Evolutionary conservation across 2,113 vertebrate genomes (phyloP).

Genomic region (Athene cunicularia): DNA sequence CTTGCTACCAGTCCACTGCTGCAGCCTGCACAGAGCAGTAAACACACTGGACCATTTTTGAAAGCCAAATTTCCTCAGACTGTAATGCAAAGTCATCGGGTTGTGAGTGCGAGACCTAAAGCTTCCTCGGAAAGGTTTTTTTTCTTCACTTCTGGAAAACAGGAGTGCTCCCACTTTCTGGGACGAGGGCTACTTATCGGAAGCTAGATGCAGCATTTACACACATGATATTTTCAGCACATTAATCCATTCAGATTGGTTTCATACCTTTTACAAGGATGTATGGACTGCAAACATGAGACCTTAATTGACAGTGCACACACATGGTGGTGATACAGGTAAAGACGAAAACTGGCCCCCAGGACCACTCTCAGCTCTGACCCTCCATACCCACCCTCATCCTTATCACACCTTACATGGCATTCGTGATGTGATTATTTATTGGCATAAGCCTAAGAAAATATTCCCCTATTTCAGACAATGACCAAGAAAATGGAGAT

Average conservation of each 20-base stretch:
- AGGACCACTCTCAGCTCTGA: background rate
- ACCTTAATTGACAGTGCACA: background rate
- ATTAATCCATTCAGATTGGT: background rate
- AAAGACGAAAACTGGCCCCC: background rate
- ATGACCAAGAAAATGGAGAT: background rate
- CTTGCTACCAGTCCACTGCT: background rate
- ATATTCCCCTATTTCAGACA: background rate
- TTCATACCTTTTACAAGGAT: background rate
- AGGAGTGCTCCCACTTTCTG: background rate
- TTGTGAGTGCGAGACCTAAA: background rate
- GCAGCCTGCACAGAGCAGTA: background rate
- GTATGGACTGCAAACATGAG: background rate
- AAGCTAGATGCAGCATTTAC: no score
- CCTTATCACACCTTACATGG: rapidly evolving
- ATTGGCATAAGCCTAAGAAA: background rate
- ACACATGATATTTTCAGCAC: background rate
- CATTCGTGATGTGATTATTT: background rate
- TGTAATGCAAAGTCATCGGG: background rate
- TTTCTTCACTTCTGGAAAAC: background rate
- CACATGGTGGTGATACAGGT: background rate
- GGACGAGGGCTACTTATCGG: background rate
- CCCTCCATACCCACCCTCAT: rapidly evolving
- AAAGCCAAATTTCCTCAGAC: background rate
- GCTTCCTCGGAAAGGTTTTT: background rate
- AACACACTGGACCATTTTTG: background rate